Conservation (phyloP, 37 sponge, comb jelly and placozoan species). For the Ianthella basta region DNA sequence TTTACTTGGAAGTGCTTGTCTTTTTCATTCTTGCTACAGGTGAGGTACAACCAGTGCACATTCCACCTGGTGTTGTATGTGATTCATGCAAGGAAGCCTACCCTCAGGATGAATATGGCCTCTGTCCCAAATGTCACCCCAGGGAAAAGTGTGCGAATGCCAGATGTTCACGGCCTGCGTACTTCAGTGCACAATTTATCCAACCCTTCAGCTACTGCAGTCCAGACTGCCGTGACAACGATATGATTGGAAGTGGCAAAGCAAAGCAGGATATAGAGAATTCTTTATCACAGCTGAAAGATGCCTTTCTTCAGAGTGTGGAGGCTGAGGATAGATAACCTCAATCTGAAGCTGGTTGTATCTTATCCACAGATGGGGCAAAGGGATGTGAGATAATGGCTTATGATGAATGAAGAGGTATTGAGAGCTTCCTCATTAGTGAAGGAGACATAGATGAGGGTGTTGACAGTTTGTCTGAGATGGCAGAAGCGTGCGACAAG, state of each 20-base stretch:
- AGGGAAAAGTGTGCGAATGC: background rate
- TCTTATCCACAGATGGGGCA: no score
- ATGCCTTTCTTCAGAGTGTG: background rate
- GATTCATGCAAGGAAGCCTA: background rate
- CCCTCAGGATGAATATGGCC: background rate
- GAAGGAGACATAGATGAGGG: no score
- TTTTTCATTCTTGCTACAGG: no score
- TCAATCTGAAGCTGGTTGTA: no score
- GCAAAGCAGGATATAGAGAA: conserved; percentile 2
- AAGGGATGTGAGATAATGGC: no score
- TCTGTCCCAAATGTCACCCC: background rate
- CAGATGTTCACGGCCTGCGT: background rate
- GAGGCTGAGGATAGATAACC: no score
- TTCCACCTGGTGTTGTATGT: background rate
- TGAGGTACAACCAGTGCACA: background rate
- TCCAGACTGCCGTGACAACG: conserved; percentile 12
- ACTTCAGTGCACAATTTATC: background rate
- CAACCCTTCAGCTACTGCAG: conserved; percentile 6
- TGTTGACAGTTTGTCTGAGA: no score
- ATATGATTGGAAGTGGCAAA: background rate
- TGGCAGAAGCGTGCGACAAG: no score
- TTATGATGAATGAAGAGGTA: no score
- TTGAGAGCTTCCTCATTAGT: no score
- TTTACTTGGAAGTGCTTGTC: no score
- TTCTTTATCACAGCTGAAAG: background rate